Conservation (phyloP, 2,113 vertebrate species). For the Prunella fulvescens region DNA sequence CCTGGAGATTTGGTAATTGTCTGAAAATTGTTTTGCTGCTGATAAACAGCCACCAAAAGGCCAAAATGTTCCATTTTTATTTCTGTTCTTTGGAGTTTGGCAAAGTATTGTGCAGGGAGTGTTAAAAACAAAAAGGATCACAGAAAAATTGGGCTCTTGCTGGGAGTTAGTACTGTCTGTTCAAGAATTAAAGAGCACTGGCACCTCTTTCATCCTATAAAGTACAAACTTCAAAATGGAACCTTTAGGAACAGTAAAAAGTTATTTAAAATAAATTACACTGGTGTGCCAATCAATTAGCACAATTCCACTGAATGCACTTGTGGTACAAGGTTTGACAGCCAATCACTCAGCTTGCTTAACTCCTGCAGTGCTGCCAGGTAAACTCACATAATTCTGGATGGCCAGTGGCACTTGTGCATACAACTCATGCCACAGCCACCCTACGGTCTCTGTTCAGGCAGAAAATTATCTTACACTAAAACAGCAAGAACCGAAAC, state of each 20-base stretch:
- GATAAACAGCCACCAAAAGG: neutral
- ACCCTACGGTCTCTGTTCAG: neutral
- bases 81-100: neutral
- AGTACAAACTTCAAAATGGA: neutral
- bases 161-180: neutral
- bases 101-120: neutral
- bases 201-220: neutral
- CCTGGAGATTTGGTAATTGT: neutral
- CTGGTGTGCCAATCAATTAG: neutral
- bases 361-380: neutral
- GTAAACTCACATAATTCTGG: neutral
- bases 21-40: neutral
- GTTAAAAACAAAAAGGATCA: neutral
- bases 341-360: neutral
- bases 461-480: neutral
- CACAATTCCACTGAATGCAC: neutral
- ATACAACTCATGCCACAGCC: neutral
- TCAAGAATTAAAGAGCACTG: neutral
- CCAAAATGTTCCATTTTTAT: constrained; percentile 6
- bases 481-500: neutral
- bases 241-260: neutral
- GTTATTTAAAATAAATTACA: neutral
- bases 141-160: neutral
- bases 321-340: neutral
- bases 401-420: neutral